Evolutionary conservation across 2,888 invertebrate species (phyloP).

Genomic region (Zygothrica quintamaculata): DNA sequence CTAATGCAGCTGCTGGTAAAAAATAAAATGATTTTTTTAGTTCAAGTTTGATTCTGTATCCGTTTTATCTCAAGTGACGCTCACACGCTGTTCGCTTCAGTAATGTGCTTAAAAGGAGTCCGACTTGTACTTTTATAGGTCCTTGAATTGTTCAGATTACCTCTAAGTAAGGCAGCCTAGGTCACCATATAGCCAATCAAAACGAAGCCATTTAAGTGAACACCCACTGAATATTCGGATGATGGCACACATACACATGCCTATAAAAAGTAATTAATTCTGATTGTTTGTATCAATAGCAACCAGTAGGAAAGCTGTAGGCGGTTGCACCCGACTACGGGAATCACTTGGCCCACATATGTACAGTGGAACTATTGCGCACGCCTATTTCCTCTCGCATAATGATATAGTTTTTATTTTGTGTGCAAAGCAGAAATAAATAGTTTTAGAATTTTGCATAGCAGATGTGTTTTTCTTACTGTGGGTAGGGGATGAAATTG

Average conservation of each 20-base stretch:
- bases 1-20: slow-evolving; percentile 39
- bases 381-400: too few relatives aligned
- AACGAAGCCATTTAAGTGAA: slow-evolving; percentile 70
- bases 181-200: slow-evolving; percentile 58
- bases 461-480: too few relatives aligned
- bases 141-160: slow-evolving; percentile 20
- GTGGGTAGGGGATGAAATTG: too few relatives aligned
- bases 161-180: slow-evolving; percentile 59
- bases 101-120: slow-evolving; percentile 52
- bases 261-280: slow-evolving; percentile 69
- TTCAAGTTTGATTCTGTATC: background rate
- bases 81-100: slow-evolving; percentile 28
- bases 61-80: slow-evolving; percentile 17
- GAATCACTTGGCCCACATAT: too few relatives aligned
- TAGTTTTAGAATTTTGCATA: too few relatives aligned
- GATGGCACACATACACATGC: slow-evolving; percentile 14
- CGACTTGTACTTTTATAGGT: slow-evolving; percentile 58
- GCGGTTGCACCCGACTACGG: too few relatives aligned
- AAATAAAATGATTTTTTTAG: background rate
- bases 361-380: too few relatives aligned
- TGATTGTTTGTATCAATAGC: too few relatives aligned
- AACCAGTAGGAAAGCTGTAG: too few relatives aligned
- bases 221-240: slow-evolving; percentile 15
- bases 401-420: too few relatives aligned
- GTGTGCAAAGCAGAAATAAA: too few relatives aligned